Evolutionary conservation across 2,113 vertebrate species (phyloP).

Genomic region (Uria lomvia): DNA sequence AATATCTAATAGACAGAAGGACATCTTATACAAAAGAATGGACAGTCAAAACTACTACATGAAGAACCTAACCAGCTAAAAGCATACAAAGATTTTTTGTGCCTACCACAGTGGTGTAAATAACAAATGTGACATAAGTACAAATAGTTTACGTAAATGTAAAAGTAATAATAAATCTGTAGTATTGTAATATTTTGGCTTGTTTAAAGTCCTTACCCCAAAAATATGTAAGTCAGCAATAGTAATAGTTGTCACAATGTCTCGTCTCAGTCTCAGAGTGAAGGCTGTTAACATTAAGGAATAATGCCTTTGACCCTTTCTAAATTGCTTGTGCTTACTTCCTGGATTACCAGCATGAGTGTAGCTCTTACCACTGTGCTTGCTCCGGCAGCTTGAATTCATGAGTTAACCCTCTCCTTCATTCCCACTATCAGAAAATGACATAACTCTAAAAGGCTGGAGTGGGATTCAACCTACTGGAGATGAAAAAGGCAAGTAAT

Average conservation of each 20-base stretch:
- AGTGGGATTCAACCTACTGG: neutral
- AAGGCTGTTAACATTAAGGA: neutral
- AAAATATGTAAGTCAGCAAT: neutral
- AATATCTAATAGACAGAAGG: neutral
- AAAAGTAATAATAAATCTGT: neutral
- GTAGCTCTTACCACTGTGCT: neutral
- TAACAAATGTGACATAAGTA: neutral
- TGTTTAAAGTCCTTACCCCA: neutral
- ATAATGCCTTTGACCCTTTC: neutral
- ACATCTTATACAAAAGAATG: rapidly evolving
- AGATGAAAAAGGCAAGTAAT: neutral
- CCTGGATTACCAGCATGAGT: neutral
- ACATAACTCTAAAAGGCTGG: neutral
- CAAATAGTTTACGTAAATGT: neutral
- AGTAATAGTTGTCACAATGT: neutral
- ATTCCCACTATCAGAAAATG: neutral
- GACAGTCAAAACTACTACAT: neutral
- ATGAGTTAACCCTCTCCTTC: neutral
- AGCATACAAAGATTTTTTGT: neutral
- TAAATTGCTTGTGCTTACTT: neutral
- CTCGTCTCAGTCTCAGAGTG: neutral
- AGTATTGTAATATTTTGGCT: neutral
- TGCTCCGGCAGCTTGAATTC: neutral
- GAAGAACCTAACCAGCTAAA: neutral
- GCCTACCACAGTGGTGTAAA: neutral